A percentile compares a stretch with the other conserved stretches of the same genome.
phyloP scores from a whole-genome alignment of 2,888 invertebrate genomes.

The Tetanocera ferruginea region DNA sequence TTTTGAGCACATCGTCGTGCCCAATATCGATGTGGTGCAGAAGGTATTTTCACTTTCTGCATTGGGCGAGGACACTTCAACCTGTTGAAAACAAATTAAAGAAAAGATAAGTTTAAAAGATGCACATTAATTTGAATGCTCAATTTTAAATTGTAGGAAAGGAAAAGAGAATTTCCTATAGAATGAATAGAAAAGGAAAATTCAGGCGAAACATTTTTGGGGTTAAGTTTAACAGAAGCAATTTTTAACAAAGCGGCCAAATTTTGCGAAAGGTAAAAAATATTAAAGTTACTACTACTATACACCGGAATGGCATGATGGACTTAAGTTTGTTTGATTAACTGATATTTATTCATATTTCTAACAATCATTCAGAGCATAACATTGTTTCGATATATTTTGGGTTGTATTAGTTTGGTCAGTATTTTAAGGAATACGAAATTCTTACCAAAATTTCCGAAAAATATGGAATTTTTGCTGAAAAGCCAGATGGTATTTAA shows the following conservation, averaged over 20 bases:
- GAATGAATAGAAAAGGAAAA: too few species aligned
- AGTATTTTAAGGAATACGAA: too few species aligned
- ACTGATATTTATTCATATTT: background rate
- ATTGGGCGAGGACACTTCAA: constrained; percentile 70
- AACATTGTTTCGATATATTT: too few species aligned
- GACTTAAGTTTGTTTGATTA: background rate
- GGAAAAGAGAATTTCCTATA: background rate
- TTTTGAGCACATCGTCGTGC: constrained; percentile 70
- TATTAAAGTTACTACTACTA: too few species aligned
- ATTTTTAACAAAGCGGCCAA: too few species aligned
- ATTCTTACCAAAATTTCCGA: too few species aligned
- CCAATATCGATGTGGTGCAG: constrained; percentile 69
- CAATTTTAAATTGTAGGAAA: background rate
- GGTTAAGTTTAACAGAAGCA: background rate
- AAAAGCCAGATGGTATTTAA: too few species aligned
- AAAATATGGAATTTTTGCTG: too few species aligned
- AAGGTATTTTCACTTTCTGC: constrained; percentile 69
- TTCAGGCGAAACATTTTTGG: too few species aligned
- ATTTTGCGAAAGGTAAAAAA: too few species aligned
- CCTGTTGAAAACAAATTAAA: constrained; percentile 54
- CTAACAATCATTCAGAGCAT: background rate
- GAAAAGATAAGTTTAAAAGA: constrained; percentile 8
- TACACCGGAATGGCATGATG: too few species aligned
- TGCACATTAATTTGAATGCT: background rate
- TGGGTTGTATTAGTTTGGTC: too few species aligned